Evolutionary conservation across 2,797 vertebrate genomes (phyloP).

Genomic region (Sparidentex hasta): DNA sequence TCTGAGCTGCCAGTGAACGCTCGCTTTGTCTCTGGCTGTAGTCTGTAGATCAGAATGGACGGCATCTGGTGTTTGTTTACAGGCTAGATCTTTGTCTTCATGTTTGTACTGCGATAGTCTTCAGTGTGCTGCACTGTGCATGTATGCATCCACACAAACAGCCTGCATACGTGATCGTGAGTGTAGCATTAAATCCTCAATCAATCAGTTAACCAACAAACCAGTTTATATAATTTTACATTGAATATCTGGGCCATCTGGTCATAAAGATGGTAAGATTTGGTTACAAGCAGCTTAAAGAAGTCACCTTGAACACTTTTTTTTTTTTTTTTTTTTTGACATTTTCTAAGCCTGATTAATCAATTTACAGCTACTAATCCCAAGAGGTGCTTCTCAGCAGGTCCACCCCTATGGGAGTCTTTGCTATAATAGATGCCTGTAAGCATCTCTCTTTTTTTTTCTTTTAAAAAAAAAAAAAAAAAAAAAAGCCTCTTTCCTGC

Average conservation of each 20-base stretch:
- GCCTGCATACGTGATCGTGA: too few species aligned
- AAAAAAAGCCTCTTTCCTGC: not conserved
- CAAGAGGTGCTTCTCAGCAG: not conserved
- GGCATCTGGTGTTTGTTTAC: slow-evolving; percentile 65
- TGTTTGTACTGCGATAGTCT: slow-evolving; percentile 9
- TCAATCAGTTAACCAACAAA: not conserved
- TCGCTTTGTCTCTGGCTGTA: slow-evolving; percentile 43
- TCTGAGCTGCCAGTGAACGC: slow-evolving; percentile 27
- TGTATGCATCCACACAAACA: slow-evolving; percentile 33
- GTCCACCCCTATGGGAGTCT: not conserved
- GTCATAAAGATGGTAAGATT: too few species aligned
- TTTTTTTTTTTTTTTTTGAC: not conserved
- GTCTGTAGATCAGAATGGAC: slow-evolving; percentile 38
- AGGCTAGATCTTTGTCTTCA: slow-evolving; percentile 22
- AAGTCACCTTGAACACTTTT: not conserved
- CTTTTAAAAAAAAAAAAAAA: not conserved
- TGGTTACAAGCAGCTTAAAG: too few species aligned
- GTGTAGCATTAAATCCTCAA: not conserved
- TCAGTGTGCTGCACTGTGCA: slow-evolving; percentile 4
- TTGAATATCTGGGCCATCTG: too few species aligned
- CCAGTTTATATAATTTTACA: not conserved
- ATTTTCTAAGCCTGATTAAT: not conserved
- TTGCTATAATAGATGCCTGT: not conserved
- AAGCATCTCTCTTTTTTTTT: slow-evolving; percentile 43
- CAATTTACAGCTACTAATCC: not conserved